Percentiles rank a stretch among this genome's conserved stretches.
These are phyloP conservation scores for Chrysolina oricalcia DNA, from an alignment of 2,888 invertebrate species.

Conservation along the genomic window DNA sequence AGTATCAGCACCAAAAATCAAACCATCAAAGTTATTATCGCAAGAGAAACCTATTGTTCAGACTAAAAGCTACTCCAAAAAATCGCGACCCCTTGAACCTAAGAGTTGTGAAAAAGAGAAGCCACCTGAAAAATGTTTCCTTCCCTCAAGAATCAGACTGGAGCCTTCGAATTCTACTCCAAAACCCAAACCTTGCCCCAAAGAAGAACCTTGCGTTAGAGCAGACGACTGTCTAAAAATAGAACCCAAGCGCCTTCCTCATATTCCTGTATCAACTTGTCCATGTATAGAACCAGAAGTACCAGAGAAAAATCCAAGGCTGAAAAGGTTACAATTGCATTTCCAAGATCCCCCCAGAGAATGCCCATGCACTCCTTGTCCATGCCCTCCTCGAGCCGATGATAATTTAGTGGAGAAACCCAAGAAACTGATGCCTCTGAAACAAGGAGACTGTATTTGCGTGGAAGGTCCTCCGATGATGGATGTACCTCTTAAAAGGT, in stretches of 20 bases:
- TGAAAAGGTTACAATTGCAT: conserved; percentile 49
- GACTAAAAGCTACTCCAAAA: conserved; percentile 16
- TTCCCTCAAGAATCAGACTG: conserved; percentile 42
- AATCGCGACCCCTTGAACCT: conserved; percentile 26
- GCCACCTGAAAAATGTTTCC: conserved; percentile 35
- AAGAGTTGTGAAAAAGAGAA: conserved; percentile 18
- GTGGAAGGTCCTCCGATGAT: conserved; percentile 51
- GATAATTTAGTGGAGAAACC: conserved; percentile 36
- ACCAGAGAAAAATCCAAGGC: conserved; percentile 47
- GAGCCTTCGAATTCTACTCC: conserved; percentile 30
- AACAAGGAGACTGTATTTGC: conserved; percentile 51
- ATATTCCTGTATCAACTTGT: conserved; percentile 43
- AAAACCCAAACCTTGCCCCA: conserved; percentile 30
- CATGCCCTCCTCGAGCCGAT: conserved; percentile 46
- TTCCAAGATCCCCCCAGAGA: conserved; percentile 54
- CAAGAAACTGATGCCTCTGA: conserved; percentile 43
- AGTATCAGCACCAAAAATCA: neutral
- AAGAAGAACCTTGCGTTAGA: conserved; percentile 31
- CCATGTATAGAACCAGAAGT: conserved; percentile 52
- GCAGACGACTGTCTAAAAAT: conserved; percentile 44
- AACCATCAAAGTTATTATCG: neutral
- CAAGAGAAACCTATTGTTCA: conserved; percentile 14
- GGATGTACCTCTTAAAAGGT: conserved; percentile 49
- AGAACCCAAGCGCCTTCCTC: conserved; percentile 51
- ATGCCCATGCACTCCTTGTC: conserved; percentile 38